Evolutionary conservation across 2,113 vertebrate genomes (phyloP), one percentile per base, ranked within the genome.

Genomic region (Hucho hucho): DNA sequence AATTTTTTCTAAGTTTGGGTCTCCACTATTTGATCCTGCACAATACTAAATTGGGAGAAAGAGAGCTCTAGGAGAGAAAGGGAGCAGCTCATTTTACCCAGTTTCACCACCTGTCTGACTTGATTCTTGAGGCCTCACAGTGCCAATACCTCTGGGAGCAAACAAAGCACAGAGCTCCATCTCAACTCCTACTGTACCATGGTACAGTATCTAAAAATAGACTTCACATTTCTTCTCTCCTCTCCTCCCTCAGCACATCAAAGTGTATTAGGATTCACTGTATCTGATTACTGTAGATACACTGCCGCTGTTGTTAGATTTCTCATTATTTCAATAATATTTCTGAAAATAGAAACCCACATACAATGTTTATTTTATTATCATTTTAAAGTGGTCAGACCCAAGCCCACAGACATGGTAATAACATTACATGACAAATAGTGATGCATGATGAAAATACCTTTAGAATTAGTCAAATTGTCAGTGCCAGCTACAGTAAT

Each of bases 1-100:
- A 76, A 83, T 78, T 84, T 81, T 77, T 83, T 83, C 76, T 84
- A 74, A 86, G 84, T 87, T 81, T 80, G 78, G 59, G 69, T 70
- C 65, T 70, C 16, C 14, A 53, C 47, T 53, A 79, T 81, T 26
- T 64, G 84, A 82, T 59, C 75, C 69, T 18, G 75, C 59, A 29
- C 7, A 53, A 4, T 2, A 43, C 7, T 43, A 43, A 43, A 22
- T 32, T 3, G 74, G 88, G 83, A 83, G 3, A 26, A 64, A 24
- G 24, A 5, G 13, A 56, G 13, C 53, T 53, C 22, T 64, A 28
- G 4, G 74, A 87, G 83, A 83, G 3, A 26, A 64, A 24, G 24
- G 9, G 13, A 56, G 3, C 53, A 56, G 18, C 53, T 4, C 16
- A 56, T 56, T 20, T 56, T 18, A 4, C 16, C 53, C 13, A n/a